A percentile compares a stretch with the other conserved stretches of the same genome.
Conservation (phyloP, 2,888 invertebrate species). For the Liodrosophila aerea region DNA sequence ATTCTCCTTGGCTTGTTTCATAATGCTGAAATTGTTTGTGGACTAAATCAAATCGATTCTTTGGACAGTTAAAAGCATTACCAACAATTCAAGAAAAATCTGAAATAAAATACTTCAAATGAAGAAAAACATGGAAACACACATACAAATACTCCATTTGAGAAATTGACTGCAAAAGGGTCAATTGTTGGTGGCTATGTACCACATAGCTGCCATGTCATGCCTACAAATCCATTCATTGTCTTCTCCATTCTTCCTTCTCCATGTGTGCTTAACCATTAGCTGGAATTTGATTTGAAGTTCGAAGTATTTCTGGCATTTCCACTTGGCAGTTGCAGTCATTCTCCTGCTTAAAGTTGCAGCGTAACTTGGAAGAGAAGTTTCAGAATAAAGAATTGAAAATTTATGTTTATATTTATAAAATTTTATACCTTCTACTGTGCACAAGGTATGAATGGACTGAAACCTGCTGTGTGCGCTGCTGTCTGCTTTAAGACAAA, state of each 20-base stretch:
- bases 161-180: conserved; percentile 43
- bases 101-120: not conserved
- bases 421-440: conserved; percentile 2
- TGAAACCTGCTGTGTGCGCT: conserved; percentile 38
- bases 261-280: conserved; percentile 27
- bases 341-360: conserved; percentile 7
- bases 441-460: conserved; percentile 17
- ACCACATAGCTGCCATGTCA: conserved; percentile 39
- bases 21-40: conserved; percentile 7
- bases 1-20: too few relatives aligned
- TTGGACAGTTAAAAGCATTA: too few relatives aligned
- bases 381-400: too few relatives aligned
- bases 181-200: conserved; percentile 55
- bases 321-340: conserved; percentile 31
- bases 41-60: conserved; percentile 5
- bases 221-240: conserved; percentile 16
- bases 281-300: conserved; percentile 43
- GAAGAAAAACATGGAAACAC: conserved; percentile 17
- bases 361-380: not conserved
- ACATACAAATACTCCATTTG: conserved; percentile 42
- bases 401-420: too few relatives aligned
- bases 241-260: not conserved
- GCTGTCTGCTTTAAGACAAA: conserved; percentile 48
- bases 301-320: conserved; percentile 36
- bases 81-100: too few relatives aligned